Base-by-base conservation (phyloP, 2,797 vertebrate species). In the Valencia hispanica region DNA sequence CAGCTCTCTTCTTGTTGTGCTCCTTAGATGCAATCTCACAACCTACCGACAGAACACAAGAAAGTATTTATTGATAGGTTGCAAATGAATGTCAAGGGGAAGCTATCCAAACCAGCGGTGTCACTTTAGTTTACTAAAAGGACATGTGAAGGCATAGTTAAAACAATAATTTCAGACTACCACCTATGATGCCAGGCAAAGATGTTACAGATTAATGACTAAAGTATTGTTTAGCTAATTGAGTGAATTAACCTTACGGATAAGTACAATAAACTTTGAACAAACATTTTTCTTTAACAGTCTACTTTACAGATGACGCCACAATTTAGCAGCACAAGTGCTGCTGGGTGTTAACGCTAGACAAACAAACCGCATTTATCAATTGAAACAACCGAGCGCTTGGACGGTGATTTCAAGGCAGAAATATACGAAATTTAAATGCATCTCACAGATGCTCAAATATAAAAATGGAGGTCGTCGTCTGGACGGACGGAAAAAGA, bases 21-120 rank as follows among this genome's bases (percentile, higher is more conserved):
- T 96, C 95, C 89, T 94, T 93, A 43, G 85, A 88, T 66, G 72
- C 77, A 65, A 89, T 87, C 36, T 77, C 90, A 74, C 68, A 93
- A 88, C 89, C 94, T 89, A 78, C 89, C 20, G 30, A 36, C 14
- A 57, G 94, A 17, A 88, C 45, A 86, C 34, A 80, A 77, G 18
- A 79, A n/a, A 32, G 7, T 12, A 25, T 6, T 48, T 9, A 2
- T 20, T n/a, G 34, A n/a, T 12, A 8, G 2, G 27, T 43, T 30
- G 15, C 7, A 61, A 34, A 61, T 22, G 9, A 0, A 20, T 22
- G 36, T 36, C 36, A 41, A 43, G 12, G 34, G 30, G 30, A 34
- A 43, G 39, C 12, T 27, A 27, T 68, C 25, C 25, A 15, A 27
- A 57, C 10, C 12, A 66, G 34, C 20, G 5, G 12, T 8, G 9